Evolutionary conservation across 2,888 invertebrate species (phyloP), one percentile per base, ranked within the genome.

Genomic region (Gari tellinella): DNA sequence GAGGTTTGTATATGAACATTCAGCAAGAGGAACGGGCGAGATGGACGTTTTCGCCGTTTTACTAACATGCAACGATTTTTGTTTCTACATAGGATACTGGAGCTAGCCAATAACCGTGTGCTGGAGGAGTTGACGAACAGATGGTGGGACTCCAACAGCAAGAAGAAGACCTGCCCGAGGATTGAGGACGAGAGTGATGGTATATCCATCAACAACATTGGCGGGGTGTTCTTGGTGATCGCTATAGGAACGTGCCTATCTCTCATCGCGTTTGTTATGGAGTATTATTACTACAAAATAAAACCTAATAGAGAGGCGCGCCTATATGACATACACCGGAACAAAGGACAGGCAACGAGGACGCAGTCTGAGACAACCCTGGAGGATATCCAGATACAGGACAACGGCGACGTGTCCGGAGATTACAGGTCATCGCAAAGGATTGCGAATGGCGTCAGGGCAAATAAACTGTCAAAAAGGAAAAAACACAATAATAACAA

Each of bases 191-290:
- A 98, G 90, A 96, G 96, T 2, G 99, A 98, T 90, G 99, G 99
- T 55, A 99, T 99, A 89, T 98, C 97, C 72, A 98, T 99, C 72
- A 96, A 97, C 89, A 99, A 99, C 91, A 99, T 99, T 82, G 99
- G 94, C 79, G 99, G 99, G 0, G 99, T 99, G 0, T 99, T 99
- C 91, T 97, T 99, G 61, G 98, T 99, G 0, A 98, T 99, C 78
- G 97, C 98, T 89, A 97, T 98, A 84, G 98, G 98, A 0, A 97
- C 98, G 38, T 96, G 96, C 0, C 93, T 98, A 90, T 97, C 98
- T 0, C 97, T 97, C 86, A 92, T 97, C 53, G 98, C 98, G 0
- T 93, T 99, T 43, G 96, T 96, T 0, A 96, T 97, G 73, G 99
- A 99, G 91, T 99, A 98, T 91, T 92, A 90, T 81, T 92, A 90